Conservation (phyloP, 1,140 invertebrate genomes). For the Aphis craccivora region DNA sequence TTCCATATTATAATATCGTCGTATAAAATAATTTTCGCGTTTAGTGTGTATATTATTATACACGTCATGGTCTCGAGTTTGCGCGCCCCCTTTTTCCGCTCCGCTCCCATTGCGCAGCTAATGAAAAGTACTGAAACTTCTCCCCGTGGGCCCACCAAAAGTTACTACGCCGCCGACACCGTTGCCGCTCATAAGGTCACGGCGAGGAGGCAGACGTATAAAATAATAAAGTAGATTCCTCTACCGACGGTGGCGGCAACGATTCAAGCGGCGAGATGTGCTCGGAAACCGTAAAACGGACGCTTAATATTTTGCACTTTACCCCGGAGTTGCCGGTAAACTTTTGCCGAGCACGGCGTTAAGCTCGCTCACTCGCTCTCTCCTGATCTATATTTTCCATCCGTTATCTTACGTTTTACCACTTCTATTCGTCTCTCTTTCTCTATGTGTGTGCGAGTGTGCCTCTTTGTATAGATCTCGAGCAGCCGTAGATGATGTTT, state of each 20-base stretch:
- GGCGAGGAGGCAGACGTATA: background rate
- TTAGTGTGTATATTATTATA: background rate
- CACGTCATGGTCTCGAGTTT: background rate
- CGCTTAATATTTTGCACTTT: slow-evolving; percentile 16
- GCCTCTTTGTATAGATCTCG: background rate
- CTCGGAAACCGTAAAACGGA: slow-evolving; percentile 22
- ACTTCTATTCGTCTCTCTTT: background rate
- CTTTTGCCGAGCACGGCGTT: background rate
- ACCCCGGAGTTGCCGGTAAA: background rate
- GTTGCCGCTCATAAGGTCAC: background rate
- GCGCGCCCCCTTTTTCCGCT: background rate
- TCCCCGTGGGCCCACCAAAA: background rate
- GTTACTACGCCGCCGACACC: background rate
- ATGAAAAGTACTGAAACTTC: slow-evolving; percentile 20
- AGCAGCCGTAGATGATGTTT: background rate
- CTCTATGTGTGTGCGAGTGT: background rate
- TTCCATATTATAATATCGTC: background rate
- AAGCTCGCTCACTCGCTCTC: background rate
- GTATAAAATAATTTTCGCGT: background rate
- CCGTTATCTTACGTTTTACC: background rate
- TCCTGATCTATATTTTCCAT: background rate
- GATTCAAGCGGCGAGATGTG: background rate
- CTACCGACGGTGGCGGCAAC: background rate
- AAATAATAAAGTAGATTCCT: slow-evolving; percentile 17
- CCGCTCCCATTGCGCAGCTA: background rate